Evolutionary conservation across 2,797 vertebrate genomes (phyloP), one percentile per base, ranked within the genome.

Genomic region (Anniella stebbinsi): DNA sequence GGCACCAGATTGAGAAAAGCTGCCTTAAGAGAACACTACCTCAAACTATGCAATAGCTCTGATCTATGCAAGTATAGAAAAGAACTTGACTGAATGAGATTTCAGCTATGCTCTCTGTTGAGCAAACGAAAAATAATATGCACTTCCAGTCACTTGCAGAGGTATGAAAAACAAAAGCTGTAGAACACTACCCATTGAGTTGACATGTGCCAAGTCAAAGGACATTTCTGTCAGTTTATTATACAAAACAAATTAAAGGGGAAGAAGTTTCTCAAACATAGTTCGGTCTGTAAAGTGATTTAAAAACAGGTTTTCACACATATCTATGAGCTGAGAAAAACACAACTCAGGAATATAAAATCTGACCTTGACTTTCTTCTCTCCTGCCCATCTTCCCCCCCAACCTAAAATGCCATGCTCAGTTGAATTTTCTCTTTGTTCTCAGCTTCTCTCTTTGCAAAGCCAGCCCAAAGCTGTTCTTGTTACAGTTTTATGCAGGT

Each of bases 361-460:
- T 30, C 18, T 60, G 76, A 70, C 63, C 83, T 90, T 81, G 84
- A 87, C 57, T 75, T 81, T n/a, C 21, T 80, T 60, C 60, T 75
- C 54, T 80, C 17, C 60, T 66, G 48, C 41, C 66, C 13, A 48
- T 69, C 66, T 51, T 84, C 36, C 63, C n/a, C n/a, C 57, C n/a
- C 33, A 17, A 41, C n/a, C n/a, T 21, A 72, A 54, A 70, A 72
- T 48, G 48, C 21, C 54, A 86, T 10, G 30, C 73, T 51, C 33
- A 78, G 78, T 12, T 77, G 70, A 84, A 84, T 70, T 72, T 80
- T 60, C 30, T 60, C 45, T 80, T 72, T 80, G 82, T 85, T 86
- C 84, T 33, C 69, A 72, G 67, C 30, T 86, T 86, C 15, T 85
- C 38, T 80, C 38, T 86, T 86, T 86, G 67, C 60, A 41, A 90